Evolutionary conservation across 2,888 invertebrate genomes (phyloP).

Genomic region (Copidosoma aretas): DNA sequence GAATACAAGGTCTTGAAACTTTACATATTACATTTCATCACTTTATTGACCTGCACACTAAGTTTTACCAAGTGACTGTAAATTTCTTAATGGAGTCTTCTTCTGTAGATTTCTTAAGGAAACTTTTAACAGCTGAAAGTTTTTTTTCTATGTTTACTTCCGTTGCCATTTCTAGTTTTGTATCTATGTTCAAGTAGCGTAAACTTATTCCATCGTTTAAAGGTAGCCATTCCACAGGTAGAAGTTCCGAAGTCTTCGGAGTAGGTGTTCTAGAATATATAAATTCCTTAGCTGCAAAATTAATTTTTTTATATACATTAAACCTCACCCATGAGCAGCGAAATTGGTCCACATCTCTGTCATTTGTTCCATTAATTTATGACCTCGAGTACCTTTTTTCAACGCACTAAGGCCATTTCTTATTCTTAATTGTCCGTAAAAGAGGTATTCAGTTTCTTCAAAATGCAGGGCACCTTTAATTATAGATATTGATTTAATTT

Average conservation of each 20-base stretch:
- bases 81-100: no score
- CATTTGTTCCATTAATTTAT: constrained; percentile 57
- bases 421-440: constrained; percentile 49
- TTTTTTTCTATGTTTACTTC: constrained; percentile 38
- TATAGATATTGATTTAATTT: constrained; percentile 12
- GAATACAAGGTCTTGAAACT: no score
- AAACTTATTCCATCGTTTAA: constrained; percentile 41
- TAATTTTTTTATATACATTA: not conserved
- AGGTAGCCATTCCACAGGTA: constrained; percentile 52
- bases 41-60: no score
- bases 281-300: not conserved
- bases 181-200: constrained; percentile 50
- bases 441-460: constrained; percentile 65
- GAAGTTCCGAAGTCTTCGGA: constrained; percentile 39
- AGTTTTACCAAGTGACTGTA: no score
- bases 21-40: no score
- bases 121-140: constrained; percentile 5
- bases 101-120: not conserved
- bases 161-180: constrained; percentile 46
- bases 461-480: constrained; percentile 62
- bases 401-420: constrained; percentile 28
- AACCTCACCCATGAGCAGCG: constrained; percentile 62
- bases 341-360: constrained; percentile 65
- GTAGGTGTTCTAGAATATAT: constrained; percentile 53
- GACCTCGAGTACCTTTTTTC: constrained; percentile 38